A percentile compares a stretch with the other conserved stretches of the same genome.
These are phyloP conservation scores for Graphium colonna DNA, from an alignment of 2,888 invertebrate genomes.

Conservation along the genomic window DNA sequence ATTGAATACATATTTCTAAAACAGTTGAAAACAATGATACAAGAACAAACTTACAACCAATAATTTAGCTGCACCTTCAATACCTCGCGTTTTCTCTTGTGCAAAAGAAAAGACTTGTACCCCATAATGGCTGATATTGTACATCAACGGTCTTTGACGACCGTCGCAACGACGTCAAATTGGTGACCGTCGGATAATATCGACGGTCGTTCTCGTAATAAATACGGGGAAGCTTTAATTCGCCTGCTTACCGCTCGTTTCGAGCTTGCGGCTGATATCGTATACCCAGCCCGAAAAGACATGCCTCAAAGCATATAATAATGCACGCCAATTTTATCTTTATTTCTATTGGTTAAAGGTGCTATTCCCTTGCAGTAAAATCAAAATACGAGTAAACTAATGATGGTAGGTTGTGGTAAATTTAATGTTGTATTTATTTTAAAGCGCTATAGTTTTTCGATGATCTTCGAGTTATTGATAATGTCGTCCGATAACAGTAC, in stretches of 20 bases:
- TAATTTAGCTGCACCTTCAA: too few species aligned
- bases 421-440: slow-evolving; percentile 23
- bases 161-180: slow-evolving; percentile 52
- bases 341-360: too few species aligned
- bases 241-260: slow-evolving; percentile 47
- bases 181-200: slow-evolving; percentile 55
- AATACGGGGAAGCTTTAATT: slow-evolving; percentile 56
- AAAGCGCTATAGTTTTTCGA: slow-evolving; percentile 20
- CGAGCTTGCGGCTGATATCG: slow-evolving; percentile 32
- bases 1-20: too few species aligned
- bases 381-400: too few species aligned
- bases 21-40: too few species aligned
- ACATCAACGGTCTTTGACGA: slow-evolving; percentile 25
- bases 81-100: not conserved
- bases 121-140: slow-evolving; percentile 2
- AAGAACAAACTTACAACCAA: too few species aligned
- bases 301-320: not conserved
- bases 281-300: slow-evolving; percentile 2
- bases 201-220: slow-evolving; percentile 50
- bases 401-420: slow-evolving; percentile 19
- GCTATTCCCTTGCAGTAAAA: too few species aligned
- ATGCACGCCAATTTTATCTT: too few species aligned
- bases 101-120: slow-evolving; percentile 3
- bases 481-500: slow-evolving; percentile 14
- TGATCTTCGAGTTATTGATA: slow-evolving; percentile 21